Conservation (phyloP, 2,797 vertebrate species). For the Nyctalus aviator region DNA sequence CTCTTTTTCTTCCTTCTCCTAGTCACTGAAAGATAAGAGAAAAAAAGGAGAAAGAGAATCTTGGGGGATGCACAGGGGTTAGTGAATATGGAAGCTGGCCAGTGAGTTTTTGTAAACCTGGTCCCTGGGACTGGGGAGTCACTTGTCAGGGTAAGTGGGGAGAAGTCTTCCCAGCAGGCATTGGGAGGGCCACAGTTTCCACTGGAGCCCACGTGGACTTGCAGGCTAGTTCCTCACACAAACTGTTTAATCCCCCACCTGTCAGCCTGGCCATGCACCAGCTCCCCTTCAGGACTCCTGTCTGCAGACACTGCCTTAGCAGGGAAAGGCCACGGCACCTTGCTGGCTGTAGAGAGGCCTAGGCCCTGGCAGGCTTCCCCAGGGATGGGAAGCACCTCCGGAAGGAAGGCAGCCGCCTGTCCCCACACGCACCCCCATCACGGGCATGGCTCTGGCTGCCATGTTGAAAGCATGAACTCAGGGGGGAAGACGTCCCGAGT, state of each 20-base stretch:
- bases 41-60: background rate
- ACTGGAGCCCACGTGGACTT: fast-evolving
- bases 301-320: background rate
- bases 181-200: background rate
- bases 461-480: background rate
- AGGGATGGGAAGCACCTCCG: background rate
- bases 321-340: background rate
- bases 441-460: fast-evolving
- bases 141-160: too few species aligned
- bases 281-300: background rate
- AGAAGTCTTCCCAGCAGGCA: too few species aligned
- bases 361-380: background rate
- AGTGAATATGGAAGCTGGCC: background rate
- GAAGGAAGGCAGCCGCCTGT: background rate
- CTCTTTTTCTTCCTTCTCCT: background rate
- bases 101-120: background rate
- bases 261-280: background rate
- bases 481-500: background rate
- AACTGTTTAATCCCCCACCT: background rate
- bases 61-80: background rate
- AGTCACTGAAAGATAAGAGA: background rate
- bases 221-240: background rate
- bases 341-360: background rate
- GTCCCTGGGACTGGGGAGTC: background rate
- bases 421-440: too few species aligned